Evolutionary conservation across 53 echinoderm and acorn worm genomes (phyloP), one percentile per base, ranked within the genome.

Genomic region (Apostichopus leukothele): DNA sequence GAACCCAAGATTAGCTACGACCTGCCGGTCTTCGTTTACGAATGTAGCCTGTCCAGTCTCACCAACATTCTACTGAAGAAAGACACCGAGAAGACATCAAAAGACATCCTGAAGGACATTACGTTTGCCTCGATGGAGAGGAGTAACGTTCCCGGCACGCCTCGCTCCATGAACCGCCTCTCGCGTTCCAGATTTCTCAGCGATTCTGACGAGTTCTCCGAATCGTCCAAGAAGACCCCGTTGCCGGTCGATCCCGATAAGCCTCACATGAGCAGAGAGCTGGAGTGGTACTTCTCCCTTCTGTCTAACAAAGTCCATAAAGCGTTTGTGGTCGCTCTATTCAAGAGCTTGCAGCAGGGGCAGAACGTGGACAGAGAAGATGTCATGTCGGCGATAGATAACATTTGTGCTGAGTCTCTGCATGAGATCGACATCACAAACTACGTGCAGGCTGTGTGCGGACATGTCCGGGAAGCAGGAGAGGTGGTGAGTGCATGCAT

Each of bases 391-490:
- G 99, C 99, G 4, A 89, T 99, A 14, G 99, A 99, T 55, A 89
- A 92, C 87, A 91, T 98, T 84, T 99, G 99, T 71, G 89, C 79
- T 11, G 99, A 99, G 53, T 89, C 99, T 5, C 90, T 93, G 67
- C 86, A 92, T 89, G 96, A 99, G 60, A 93, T 96, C 50, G 99
- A 99, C 88, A 93, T 99, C 83, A 96, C 99, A 50, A 93, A 94
- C 25, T 99, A 94, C 54, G 88, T 99, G 4, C 91, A 96, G 51
- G 94, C 96, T 19, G 94, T 92, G 1, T 99, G 99, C 76, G 99
- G 96, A 16, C 99, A 99, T 88, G 90, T 96, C 86, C 89, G 90
- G 19, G 90, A 91, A 13, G 90, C 87, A 51, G 88, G 88, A 53
- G 90, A 93, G 77, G 83, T 86, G 57, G 93, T 93, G 90, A 90